These are phyloP conservation scores for Callimorpha dominula DNA, from an alignment of 2,888 invertebrate genomes.

Conservation along the genomic window DNA sequence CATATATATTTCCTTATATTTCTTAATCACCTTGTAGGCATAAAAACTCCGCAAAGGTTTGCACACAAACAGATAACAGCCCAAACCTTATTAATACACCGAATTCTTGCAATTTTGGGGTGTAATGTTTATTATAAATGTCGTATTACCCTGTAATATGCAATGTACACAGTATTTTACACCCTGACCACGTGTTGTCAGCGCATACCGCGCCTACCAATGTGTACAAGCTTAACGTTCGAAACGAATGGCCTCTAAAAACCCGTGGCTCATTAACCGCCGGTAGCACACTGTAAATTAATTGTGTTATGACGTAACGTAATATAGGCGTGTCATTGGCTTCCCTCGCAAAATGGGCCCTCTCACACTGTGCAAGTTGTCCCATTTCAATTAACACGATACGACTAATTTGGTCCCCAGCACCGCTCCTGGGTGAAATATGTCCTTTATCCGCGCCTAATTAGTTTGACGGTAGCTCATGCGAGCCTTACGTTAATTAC, in stretches of 20 bases:
- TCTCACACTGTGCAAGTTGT: constrained; percentile 46
- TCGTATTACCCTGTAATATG: constrained; percentile 34
- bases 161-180: constrained; percentile 40
- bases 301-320: constrained; percentile 51
- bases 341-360: constrained; percentile 42
- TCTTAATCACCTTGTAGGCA: constrained; percentile 13
- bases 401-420: constrained; percentile 52
- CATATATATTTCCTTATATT: constrained; percentile 12
- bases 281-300: constrained; percentile 47
- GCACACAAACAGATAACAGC: constrained; percentile 7
- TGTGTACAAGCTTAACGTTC: constrained; percentile 42
- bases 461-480: constrained; percentile 54
- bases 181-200: constrained; percentile 46
- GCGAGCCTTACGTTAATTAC: constrained; percentile 50
- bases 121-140: constrained; percentile 18
- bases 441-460: constrained; percentile 55
- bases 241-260: constrained; percentile 51
- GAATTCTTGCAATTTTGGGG: constrained; percentile 22
- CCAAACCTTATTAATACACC: constrained; percentile 13
- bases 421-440: constrained; percentile 50
- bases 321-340: constrained; percentile 52
- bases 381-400: constrained; percentile 52
- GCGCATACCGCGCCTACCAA: constrained; percentile 23
- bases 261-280: constrained; percentile 51
- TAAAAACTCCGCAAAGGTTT: background rate